Evolutionary conservation across 2,113 vertebrate species (phyloP), one percentile per base, ranked within the genome.

Genomic region (Megaleporinus macrocephalus): DNA sequence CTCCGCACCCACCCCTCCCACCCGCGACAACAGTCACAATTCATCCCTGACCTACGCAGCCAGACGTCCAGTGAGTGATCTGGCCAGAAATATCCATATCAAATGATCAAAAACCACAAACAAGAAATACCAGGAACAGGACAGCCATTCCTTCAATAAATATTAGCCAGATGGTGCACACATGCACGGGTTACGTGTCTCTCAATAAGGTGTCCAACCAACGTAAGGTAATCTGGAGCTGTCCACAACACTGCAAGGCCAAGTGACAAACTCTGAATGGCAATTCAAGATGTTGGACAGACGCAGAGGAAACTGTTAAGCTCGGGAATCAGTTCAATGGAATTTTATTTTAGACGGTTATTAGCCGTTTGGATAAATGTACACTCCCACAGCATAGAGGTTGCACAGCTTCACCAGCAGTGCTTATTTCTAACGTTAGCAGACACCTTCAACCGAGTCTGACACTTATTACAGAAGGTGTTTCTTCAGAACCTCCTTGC

Each of bases 131-230:
- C 79, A 82, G 74, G 49, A 86, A 81, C 69, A 76, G 70, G 57
- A 78, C 83, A 79, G 59, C 29, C 59, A 63, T 81, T 81, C 79
- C 74, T 77, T 29, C 30, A 27, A 80, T 85, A 84, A 91, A 87
- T 90, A 82, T 80, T 76, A 65, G 51, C 73, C 91, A 92, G 88
- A 87, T 91, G 91, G 79, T 49, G 71, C 77, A 84, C 90, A 91
- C 88, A 83, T 88, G 84, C 44, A 57, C 57, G 41, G 7, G 68
- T 66, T 83, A 68, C 57, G 47, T 47, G 72, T 78, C 68, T 61
- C 55, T 68, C 80, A 89, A 86, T 83, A 68, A 80, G 27, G 76
- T 76, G 73, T 86, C 88, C 78, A 81, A 71, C 47, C 68, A 74
- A 76, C 65, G 73, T 36, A 88, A 89, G 84, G 79, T 86, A 75